Base-by-base conservation (phyloP, 1,140 invertebrate species). In the Vanessa atalanta region DNA sequence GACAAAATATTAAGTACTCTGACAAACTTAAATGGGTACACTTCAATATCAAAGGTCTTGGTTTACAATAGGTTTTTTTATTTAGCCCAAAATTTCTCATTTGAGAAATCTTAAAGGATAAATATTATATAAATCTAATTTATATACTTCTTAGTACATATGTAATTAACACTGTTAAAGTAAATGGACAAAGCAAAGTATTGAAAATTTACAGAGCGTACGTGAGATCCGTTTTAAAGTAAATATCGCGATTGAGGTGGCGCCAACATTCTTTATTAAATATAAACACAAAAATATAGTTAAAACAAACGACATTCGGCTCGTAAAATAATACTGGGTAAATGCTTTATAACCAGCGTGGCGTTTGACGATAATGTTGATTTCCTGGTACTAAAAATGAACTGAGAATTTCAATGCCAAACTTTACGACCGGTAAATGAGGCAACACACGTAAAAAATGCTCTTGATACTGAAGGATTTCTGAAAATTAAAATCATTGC, bases 341-440 rank as follows among this genome's bases (percentile, higher is more conserved):
- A 76, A 83, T 76, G 79, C 79, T 81, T 78, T 83, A 83, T 83
- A 89, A 82, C 83, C 77, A 80, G 77, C 65, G 67, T 71, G 80
- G 73, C 77, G 79, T 84, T 82, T 84, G 79, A 79, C 76, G 79
- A 80, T 80, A 82, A 80, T 83, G 82, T 87, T 83, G 75, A 84
- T 86, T 90, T 90, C 88, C 88, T 85, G 86, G 82, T 83, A 83
- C 79, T 91, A 89, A 91, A 88, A 84, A 77, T 84, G 81, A 86
- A 81, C 84, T 81, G 88, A 91, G 87, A 85, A 80, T 84, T 82
- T 86, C 89, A 91, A 91, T 91, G 89, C 83, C 89, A 88, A 77
- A 82, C 72, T 90, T 90, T 88, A 91, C 78, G 86, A 86, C 73
- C 79, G 78, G 76, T 71, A 84, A 80, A 85, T 84, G 79, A 83